phyloP scores from a whole-genome alignment of 2,888 invertebrate species.

The Acanthoscelides obtectus region DNA sequence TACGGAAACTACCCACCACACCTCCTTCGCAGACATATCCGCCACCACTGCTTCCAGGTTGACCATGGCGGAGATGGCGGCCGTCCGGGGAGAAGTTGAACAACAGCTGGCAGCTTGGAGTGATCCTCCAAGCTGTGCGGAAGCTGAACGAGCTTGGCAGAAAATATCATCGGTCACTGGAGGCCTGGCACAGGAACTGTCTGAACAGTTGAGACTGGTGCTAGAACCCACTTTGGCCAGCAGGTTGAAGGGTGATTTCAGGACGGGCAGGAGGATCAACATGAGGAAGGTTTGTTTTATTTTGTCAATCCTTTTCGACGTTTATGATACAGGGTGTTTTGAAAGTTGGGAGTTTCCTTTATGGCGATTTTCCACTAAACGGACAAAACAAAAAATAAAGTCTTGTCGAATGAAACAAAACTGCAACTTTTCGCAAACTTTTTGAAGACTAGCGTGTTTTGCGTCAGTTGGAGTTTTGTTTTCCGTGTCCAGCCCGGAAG shows the following conservation, averaged over 20 bases:
- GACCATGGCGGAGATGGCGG: slow-evolving; percentile 45
- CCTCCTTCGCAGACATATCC: slow-evolving; percentile 45
- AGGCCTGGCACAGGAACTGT: slow-evolving; percentile 74
- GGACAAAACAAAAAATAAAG: no score
- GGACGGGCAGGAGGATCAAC: slow-evolving; percentile 94
- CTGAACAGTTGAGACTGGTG: slow-evolving; percentile 89
- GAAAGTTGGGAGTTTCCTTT: no score
- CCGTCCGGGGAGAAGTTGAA: slow-evolving; percentile 49
- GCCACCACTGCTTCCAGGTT: slow-evolving; percentile 29
- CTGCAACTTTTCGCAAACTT: no score
- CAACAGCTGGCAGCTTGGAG: slow-evolving; percentile 50
- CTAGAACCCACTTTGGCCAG: slow-evolving; percentile 94
- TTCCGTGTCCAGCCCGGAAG: no score
- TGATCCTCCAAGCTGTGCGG: slow-evolving; percentile 47
- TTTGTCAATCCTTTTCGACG: no score
- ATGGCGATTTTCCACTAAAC: no score
- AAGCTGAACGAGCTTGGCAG: slow-evolving; percentile 58
- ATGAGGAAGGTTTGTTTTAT: slow-evolving; percentile 92
- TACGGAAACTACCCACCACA: slow-evolving; percentile 72
- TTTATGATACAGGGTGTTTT: no score
- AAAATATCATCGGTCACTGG: slow-evolving; percentile 56
- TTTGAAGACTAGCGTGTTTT: no score
- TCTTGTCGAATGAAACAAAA: no score
- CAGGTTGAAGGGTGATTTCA: slow-evolving; percentile 88
- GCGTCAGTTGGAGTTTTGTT: no score